phyloP scores from a whole-genome alignment of 2,797 vertebrate genomes.

The Typhlichthys eigenmanni region DNA sequence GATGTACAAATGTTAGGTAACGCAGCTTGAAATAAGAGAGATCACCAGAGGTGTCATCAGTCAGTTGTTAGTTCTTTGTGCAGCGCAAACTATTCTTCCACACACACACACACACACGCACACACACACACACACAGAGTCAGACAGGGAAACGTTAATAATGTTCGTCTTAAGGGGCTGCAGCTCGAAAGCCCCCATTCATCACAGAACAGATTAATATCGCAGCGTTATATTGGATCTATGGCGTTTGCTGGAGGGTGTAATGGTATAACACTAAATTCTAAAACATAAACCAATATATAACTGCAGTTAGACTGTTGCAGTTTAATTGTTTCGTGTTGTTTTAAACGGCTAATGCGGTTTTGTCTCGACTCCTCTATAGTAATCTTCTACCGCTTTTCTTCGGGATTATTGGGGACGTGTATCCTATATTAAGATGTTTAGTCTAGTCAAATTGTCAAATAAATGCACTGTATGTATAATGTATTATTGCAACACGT shows the following conservation, averaged over 20 bases:
- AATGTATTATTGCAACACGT: too few relatives aligned
- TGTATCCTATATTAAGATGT: not conserved
- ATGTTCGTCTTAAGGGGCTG: conserved; percentile 19
- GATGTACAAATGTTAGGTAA: too few relatives aligned
- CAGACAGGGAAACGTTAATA: conserved; percentile 17
- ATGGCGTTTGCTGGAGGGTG: conserved; percentile 33
- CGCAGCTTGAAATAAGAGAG: too few relatives aligned
- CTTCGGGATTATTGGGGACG: not conserved
- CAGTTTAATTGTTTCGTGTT: conserved; percentile 39
- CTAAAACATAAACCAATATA: conserved; percentile 41
- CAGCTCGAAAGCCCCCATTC: conserved; percentile 34
- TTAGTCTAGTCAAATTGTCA: not conserved
- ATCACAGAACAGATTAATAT: conserved; percentile 49
- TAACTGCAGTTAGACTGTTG: conserved; percentile 37
- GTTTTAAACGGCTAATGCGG: conserved; percentile 6
- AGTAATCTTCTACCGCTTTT: not conserved
- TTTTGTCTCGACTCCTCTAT: conserved; percentile 8
- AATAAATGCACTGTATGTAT: too few relatives aligned
- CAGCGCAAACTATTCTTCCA: not conserved
- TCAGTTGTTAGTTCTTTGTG: too few relatives aligned
- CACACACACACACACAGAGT: not conserved
- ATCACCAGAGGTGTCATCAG: too few relatives aligned
- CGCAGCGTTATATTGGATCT: conserved; percentile 36
- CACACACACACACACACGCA: not conserved
- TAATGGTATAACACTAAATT: conserved; percentile 36